A percentile compares a stretch with the other conserved stretches of the same genome.
These are phyloP conservation scores for Tachysurus fulvidraco DNA, from an alignment of 2,113 vertebrate species.

Conservation along the genomic window DNA sequence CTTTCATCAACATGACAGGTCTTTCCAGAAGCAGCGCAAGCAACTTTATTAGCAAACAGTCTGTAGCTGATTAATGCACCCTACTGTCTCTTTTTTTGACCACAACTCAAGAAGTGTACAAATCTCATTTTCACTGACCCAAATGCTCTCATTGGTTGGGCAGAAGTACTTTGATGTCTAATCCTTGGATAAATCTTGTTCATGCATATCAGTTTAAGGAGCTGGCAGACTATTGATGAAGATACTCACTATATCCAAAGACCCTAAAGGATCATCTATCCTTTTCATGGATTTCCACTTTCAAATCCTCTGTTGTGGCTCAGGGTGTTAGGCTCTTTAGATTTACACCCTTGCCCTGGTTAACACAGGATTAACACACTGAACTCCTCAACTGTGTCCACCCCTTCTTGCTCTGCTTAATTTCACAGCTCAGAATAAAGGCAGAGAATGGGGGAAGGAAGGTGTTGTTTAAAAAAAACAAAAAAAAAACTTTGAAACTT, in stretches of 20 bases:
- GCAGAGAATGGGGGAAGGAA: neutral
- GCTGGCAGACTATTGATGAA: neutral
- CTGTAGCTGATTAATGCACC: neutral
- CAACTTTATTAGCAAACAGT: constrained; percentile 1
- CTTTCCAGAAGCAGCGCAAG: constrained; percentile 15
- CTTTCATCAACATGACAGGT: constrained; percentile 33
- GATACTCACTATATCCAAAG: constrained; percentile 14
- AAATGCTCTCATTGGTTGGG: neutral
- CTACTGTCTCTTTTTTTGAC: neutral
- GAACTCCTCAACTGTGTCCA: constrained; percentile 51
- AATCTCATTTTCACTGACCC: constrained; percentile 6
- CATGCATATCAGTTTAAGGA: neutral
- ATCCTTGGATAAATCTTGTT: neutral
- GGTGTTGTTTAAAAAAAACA: neutral
- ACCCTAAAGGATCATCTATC: constrained; percentile 30
- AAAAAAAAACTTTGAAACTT: neutral
- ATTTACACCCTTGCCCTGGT: constrained; percentile 48
- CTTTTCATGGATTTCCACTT: constrained; percentile 22
- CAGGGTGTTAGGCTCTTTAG: constrained; percentile 48
- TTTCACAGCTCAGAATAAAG: constrained; percentile 41
- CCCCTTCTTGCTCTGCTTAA: constrained; percentile 34
- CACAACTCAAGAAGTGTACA: neutral
- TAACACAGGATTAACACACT: constrained; percentile 58
- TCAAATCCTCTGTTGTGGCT: constrained; percentile 9
- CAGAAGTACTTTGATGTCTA: constrained; percentile 13